These are phyloP conservation scores for Gambusia yucatana DNA, from an alignment of 2,797 vertebrate species.

Conservation along the genomic window DNA sequence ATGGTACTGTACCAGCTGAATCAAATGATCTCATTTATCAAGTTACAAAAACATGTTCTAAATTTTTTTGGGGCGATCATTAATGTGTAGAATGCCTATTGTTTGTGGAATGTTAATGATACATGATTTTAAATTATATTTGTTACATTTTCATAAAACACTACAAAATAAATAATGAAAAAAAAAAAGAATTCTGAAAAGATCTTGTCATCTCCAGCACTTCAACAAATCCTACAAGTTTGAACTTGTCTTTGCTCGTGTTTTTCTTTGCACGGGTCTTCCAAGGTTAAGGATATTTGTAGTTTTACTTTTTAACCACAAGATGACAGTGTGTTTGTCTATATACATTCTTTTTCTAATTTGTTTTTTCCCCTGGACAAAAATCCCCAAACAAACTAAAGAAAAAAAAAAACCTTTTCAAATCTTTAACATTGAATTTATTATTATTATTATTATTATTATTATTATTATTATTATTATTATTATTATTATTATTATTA, in stretches of 20 bases:
- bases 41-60: too few relatives aligned
- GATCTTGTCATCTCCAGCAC: not conserved
- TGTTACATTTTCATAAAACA: not conserved
- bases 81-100: too few relatives aligned
- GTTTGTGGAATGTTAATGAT: too few relatives aligned
- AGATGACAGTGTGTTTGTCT: constrained; percentile 52
- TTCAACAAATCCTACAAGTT: not conserved
- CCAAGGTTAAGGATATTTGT: not conserved
- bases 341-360: not conserved
- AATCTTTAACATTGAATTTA: not conserved
- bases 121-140: too few relatives aligned
- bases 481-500: not conserved
- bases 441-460: too few relatives aligned
- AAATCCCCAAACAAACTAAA: too few relatives aligned
- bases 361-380: not conserved
- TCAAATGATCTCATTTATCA: too few relatives aligned
- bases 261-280: not conserved
- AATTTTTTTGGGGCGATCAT: too few relatives aligned
- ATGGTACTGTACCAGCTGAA: too few relatives aligned
- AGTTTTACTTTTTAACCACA: constrained; percentile 35
- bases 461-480: too few relatives aligned
- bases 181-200: not conserved
- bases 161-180: too few relatives aligned
- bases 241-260: not conserved
- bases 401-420: not conserved